phyloP scores from a whole-genome alignment of 2,888 invertebrate species.

The Leucoma salicis region DNA sequence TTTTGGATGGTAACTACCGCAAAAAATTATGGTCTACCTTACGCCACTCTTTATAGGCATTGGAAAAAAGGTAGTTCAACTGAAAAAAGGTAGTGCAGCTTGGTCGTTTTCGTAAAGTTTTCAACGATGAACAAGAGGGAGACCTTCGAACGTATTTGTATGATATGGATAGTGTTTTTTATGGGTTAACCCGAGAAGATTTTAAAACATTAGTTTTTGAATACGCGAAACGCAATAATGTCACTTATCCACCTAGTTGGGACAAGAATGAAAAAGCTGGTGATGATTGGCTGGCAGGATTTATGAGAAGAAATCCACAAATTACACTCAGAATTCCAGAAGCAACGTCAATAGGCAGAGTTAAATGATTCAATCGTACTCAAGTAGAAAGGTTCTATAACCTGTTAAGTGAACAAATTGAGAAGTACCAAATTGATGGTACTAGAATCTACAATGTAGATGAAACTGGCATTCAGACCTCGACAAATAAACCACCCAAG shows the following conservation, averaged over 20 bases:
- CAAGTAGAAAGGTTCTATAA: constrained; percentile 11
- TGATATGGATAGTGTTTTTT: constrained; percentile 5
- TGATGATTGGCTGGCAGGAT: constrained; percentile 15
- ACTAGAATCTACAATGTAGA: constrained; percentile 11
- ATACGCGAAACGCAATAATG: constrained; percentile 9
- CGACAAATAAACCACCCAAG: constrained; percentile 8
- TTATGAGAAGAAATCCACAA: constrained; percentile 8
- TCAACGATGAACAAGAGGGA: not conserved
- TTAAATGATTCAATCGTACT: constrained; percentile 11
- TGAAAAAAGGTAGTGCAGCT: too few species aligned
- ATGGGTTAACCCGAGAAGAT: constrained; percentile 5
- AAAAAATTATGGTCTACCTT: constrained; percentile 12
- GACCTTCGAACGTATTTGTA: constrained; percentile 4
- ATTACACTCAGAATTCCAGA: constrained; percentile 15
- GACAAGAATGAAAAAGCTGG: constrained; percentile 13
- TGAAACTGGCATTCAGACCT: constrained; percentile 7
- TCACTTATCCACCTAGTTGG: constrained; percentile 7
- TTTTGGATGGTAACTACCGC: constrained; percentile 7
- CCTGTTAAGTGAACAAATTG: constrained; percentile 8
- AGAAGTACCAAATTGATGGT: constrained; percentile 1
- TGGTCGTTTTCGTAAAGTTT: constrained; percentile 7
- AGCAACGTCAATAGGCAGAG: constrained; percentile 17
- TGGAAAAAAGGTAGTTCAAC: constrained; percentile 3
- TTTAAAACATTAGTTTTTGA: constrained; percentile 10
- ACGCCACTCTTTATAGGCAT: constrained; percentile 10